Evolutionary conservation across 2,797 vertebrate species (phyloP).

Genomic region (Dallia pectoralis): DNA sequence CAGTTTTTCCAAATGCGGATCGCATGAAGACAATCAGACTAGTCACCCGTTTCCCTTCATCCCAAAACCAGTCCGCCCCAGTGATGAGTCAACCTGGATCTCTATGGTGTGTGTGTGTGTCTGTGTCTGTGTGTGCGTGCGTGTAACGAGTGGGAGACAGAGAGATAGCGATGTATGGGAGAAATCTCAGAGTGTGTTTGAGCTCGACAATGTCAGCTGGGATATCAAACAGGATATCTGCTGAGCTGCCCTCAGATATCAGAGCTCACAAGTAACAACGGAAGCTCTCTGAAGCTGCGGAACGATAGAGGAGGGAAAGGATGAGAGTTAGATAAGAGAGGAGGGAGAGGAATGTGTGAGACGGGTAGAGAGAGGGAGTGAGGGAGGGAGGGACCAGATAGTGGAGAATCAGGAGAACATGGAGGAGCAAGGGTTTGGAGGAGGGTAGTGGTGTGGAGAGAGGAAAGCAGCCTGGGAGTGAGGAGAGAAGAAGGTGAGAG

Average conservation of each 20-base stretch:
- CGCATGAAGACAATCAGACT: no score
- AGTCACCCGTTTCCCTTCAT: no score
- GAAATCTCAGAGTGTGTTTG: not conserved
- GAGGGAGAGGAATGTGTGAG: no score
- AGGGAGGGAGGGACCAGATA: not conserved
- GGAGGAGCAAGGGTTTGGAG: not conserved
- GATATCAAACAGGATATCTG: not conserved
- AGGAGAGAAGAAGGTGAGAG: not conserved
- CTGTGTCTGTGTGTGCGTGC: not conserved
- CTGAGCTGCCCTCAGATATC: not conserved
- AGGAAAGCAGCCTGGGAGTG: not conserved
- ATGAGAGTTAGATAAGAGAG: not conserved
- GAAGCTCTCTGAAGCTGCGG: not conserved
- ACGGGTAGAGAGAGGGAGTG: not conserved
- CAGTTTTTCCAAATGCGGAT: no score
- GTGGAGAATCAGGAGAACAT: not conserved
- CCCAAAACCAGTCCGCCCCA: no score
- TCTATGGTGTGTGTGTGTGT: no score
- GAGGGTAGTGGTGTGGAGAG: not conserved
- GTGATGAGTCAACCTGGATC: no score
- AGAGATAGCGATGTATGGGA: not conserved
- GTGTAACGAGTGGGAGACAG: not conserved
- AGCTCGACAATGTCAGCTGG: not conserved
- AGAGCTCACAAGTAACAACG: no score
- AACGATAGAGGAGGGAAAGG: not conserved